Evolutionary conservation across 2,888 invertebrate species (phyloP).

Genomic region (Luffia ferchaultella): DNA sequence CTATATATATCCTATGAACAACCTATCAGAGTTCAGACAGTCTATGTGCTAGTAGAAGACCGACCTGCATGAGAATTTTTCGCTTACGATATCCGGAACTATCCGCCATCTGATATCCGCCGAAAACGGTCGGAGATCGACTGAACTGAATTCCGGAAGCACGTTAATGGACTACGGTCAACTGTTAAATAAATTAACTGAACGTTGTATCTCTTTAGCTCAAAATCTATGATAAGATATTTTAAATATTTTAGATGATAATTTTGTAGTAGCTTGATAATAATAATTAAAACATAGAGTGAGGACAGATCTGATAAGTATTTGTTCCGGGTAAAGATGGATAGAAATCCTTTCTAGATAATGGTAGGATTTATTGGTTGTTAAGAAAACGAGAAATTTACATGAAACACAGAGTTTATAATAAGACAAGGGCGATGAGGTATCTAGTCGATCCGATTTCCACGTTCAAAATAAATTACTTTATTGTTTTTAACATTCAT

Average conservation of each 20-base stretch:
- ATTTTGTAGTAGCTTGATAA: no score
- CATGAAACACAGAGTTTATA: no score
- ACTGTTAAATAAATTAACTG: slow-evolving; percentile 12
- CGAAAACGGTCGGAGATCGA: neutral
- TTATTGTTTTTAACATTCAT: no score
- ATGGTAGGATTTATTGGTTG: no score
- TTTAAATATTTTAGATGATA: neutral
- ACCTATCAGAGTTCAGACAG: neutral
- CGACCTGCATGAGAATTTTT: neutral
- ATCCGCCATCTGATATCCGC: neutral
- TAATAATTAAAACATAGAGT: no score
- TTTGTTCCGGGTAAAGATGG: no score
- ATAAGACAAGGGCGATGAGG: no score
- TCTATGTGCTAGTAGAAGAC: neutral
- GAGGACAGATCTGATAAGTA: no score
- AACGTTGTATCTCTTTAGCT: neutral
- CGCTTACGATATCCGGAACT: neutral
- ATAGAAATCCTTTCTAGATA: no score
- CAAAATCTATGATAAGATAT: neutral
- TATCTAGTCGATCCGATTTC: no score
- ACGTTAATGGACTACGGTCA: slow-evolving; percentile 31
- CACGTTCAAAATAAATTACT: no score
- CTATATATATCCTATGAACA: neutral
- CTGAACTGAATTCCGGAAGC: slow-evolving; percentile 25
- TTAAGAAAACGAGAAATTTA: no score